Base-by-base conservation (phyloP, 2,888 invertebrate genomes). In the Adineta ricciae region DNA sequence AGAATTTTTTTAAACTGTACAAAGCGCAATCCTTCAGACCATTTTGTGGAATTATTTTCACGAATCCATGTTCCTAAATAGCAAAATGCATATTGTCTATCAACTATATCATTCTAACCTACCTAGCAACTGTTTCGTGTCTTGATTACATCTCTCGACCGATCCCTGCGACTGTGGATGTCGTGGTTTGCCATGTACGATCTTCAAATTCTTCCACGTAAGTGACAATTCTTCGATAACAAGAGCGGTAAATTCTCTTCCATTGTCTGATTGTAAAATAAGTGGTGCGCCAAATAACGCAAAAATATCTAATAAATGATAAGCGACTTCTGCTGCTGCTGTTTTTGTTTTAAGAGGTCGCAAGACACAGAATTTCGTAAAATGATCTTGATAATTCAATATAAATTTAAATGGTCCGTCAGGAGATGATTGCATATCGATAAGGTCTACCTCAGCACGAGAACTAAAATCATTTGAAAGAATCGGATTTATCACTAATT, bases 311-410 rank as follows among this genome's bases (percentile, higher is more conserved):
- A 87, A 83, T 24, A 86, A 83, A 38, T 72, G 32, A 56, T 54
- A 32, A 9, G 86, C 83, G 24, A 87, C 84, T 73, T 86, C 86
- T 32, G 24, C 54, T 50, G 85, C 86, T 64, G 84, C 85, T 72
- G 87, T 87, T 54, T 85, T 85, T 87, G 49, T 50, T n/a, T n/a
- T 9, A 7, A 50, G 9, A 38, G 84, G 49, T 41, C 56, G 16
- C 16, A 84, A n/a, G 41, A 78, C 19, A 16, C 73, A 84, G 16
- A 87, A 87, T 85, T 88, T 88, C 4, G 86, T 88, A 41, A 86
- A 86, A 85, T 87, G 87, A 84, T 88, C 87, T 86, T 88, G 87
- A 85, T 88, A 88, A 50, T 86, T 86, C 85, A 88, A 84, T 73
- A 88, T 86, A 83, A 87, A 87, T 84, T 87, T 87, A 83, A 83